These are phyloP conservation scores for Cotesia congregata DNA, from an alignment of 2,888 invertebrate species.

Conservation along the genomic window DNA sequence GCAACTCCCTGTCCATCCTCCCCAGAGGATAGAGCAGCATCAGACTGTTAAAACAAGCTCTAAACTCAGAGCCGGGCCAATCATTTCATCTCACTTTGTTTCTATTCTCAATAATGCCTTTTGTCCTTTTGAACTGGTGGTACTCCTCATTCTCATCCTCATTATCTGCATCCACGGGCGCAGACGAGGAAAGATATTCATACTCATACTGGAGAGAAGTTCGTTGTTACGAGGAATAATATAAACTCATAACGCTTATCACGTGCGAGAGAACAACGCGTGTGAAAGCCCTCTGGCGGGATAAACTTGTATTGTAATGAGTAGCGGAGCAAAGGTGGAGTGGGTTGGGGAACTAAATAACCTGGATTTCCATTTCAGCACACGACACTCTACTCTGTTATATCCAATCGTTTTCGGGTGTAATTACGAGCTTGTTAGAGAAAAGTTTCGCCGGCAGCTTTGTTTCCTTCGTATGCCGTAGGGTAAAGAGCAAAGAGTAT, in stretches of 20 bases:
- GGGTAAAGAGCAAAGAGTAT: not conserved
- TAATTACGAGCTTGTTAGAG: conserved; percentile 38
- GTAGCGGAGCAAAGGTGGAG: not conserved
- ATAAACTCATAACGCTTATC: not conserved
- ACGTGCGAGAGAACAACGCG: conserved; percentile 16
- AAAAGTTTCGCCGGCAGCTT: conserved; percentile 25
- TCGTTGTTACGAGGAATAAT: not conserved
- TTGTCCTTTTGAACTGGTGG: not conserved
- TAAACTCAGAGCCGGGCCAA: conserved; percentile 18
- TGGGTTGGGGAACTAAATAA: not conserved
- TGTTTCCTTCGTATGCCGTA: not conserved
- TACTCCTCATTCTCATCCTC: not conserved
- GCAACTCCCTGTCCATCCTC: conserved; percentile 64
- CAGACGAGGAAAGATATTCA: not conserved
- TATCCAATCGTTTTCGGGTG: conserved; percentile 26
- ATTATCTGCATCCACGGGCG: not conserved
- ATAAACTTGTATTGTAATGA: conserved; percentile 34
- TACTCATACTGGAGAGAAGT: not conserved
- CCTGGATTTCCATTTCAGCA: conserved; percentile 28
- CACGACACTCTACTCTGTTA: not conserved
- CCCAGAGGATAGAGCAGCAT: conserved; percentile 55
- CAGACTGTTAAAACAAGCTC: conserved; percentile 69
- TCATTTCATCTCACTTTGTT: conserved; percentile 35
- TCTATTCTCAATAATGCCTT: not conserved
- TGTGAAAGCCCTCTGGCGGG: conserved; percentile 21